Evolutionary conservation across 1,140 invertebrate genomes (phyloP).

Genomic region (Homarus americanus): DNA sequence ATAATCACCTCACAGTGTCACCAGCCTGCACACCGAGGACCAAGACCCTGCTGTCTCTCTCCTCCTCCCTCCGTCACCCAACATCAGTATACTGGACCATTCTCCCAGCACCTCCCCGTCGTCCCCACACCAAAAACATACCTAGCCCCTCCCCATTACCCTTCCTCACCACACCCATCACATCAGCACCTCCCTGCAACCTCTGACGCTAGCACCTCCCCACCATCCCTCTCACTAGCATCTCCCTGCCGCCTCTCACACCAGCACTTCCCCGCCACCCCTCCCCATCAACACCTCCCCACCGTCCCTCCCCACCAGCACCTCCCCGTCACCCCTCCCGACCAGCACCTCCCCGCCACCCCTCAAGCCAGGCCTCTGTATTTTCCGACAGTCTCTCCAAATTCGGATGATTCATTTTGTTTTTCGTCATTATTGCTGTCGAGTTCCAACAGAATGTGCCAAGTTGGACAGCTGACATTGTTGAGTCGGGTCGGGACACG

Average conservation of each 20-base stretch:
- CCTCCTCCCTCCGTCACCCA: not conserved
- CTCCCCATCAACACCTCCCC: not conserved
- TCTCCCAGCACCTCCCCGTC: not conserved
- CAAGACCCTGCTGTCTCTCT: no score
- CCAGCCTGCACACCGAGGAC: no score
- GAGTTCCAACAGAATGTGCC: constrained; percentile 67
- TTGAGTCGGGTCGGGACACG: not conserved
- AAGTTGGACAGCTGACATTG: constrained; percentile 65
- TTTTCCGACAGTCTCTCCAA: constrained; percentile 67
- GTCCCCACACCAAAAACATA: not conserved
- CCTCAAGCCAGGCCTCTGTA: constrained; percentile 9
- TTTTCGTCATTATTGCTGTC: constrained; percentile 66
- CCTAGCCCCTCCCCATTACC: not conserved
- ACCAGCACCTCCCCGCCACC: not conserved
- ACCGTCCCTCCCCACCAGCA: not conserved
- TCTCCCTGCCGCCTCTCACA: not conserved
- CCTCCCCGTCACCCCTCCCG: not conserved
- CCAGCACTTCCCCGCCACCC: not conserved
- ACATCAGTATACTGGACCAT: not conserved
- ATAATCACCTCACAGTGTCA: no score
- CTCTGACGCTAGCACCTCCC: not conserved
- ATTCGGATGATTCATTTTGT: constrained; percentile 68
- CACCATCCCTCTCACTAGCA: not conserved
- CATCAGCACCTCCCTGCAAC: no score
- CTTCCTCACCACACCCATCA: not conserved